A percentile compares a stretch with the other conserved stretches of the same genome.
phyloP scores from a whole-genome alignment of 2,797 vertebrate genomes.

The Cynodonichthys magdalenae region DNA sequence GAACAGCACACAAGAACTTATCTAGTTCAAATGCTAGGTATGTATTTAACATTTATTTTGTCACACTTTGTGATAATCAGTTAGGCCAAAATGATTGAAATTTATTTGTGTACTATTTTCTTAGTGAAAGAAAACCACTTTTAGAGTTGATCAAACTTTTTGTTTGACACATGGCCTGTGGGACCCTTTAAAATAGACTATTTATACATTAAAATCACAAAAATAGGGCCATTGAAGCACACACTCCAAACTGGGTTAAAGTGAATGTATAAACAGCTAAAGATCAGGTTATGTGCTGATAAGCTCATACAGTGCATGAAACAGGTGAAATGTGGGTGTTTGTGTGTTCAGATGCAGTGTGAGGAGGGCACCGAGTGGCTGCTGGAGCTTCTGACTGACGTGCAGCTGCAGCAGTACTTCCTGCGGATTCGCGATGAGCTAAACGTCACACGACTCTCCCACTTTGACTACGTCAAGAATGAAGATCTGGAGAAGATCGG shows the following conservation, averaged over 20 bases:
- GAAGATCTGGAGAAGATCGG: constrained; percentile 99
- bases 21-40: too few relatives aligned
- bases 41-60: too few relatives aligned
- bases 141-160: too few relatives aligned
- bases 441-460: constrained; percentile 94
- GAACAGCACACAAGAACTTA: too few relatives aligned
- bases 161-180: too few relatives aligned
- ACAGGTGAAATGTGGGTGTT: constrained; percentile 30
- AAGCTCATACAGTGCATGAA: neutral
- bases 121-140: too few relatives aligned
- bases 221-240: neutral
- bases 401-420: constrained; percentile 97
- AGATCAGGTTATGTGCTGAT: neutral
- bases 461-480: constrained; percentile 98
- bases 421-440: constrained; percentile 94
- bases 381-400: constrained; percentile 91
- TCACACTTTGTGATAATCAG: too few relatives aligned
- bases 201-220: constrained; percentile 12
- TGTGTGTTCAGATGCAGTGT: constrained; percentile 93
- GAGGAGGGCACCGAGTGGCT: constrained; percentile 97
- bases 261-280: neutral
- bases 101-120: too few relatives aligned
- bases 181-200: neutral
- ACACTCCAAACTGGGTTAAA: neutral
- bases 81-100: too few relatives aligned